Percentiles rank a stretch among this genome's conserved stretches.
phyloP scores from a whole-genome alignment of 2,797 vertebrate species.

The Sebastes minor region DNA sequence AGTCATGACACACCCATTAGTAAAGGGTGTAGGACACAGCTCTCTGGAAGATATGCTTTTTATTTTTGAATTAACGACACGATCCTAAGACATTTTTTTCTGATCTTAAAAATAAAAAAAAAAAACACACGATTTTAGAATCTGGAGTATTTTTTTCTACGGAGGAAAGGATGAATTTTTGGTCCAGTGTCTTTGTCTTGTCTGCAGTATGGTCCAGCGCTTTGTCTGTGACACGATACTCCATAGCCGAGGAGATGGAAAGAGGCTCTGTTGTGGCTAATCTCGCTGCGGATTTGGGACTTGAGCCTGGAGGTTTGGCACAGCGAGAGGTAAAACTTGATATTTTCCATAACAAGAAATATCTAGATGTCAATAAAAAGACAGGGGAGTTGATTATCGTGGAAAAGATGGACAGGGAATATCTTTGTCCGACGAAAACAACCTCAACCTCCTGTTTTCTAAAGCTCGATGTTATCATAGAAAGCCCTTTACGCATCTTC shows the following conservation, averaged over 20 bases:
- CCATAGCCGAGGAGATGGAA: constrained; percentile 85
- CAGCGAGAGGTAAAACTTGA: constrained; percentile 83
- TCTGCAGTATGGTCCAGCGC: constrained; percentile 60
- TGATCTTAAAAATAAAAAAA: not conserved
- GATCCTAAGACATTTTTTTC: not conserved
- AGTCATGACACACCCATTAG: constrained; percentile 56
- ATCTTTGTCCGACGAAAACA: constrained; percentile 80
- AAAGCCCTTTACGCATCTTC: constrained; percentile 86
- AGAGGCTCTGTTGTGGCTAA: constrained; percentile 82
- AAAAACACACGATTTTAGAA: not conserved
- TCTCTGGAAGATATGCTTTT: not conserved
- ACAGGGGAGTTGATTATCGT: constrained; percentile 81
- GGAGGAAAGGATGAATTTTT: constrained; percentile 52
- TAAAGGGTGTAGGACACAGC: constrained; percentile 1
- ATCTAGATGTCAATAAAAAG: constrained; percentile 82
- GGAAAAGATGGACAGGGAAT: constrained; percentile 87
- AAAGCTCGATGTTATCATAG: constrained; percentile 89
- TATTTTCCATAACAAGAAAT: constrained; percentile 81
- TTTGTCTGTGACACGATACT: constrained; percentile 82
- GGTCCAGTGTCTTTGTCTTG: constrained; percentile 68
- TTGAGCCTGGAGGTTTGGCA: constrained; percentile 70
- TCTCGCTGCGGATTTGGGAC: constrained; percentile 81
- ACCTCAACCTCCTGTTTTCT: constrained; percentile 77
- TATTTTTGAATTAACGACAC: not conserved
- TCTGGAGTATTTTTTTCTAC: not conserved